A percentile compares a stretch with the other conserved stretches of the same genome.
Evolutionary conservation across 1,140 invertebrate genomes (phyloP).

Genomic region (Drosophila oshimai): DNA sequence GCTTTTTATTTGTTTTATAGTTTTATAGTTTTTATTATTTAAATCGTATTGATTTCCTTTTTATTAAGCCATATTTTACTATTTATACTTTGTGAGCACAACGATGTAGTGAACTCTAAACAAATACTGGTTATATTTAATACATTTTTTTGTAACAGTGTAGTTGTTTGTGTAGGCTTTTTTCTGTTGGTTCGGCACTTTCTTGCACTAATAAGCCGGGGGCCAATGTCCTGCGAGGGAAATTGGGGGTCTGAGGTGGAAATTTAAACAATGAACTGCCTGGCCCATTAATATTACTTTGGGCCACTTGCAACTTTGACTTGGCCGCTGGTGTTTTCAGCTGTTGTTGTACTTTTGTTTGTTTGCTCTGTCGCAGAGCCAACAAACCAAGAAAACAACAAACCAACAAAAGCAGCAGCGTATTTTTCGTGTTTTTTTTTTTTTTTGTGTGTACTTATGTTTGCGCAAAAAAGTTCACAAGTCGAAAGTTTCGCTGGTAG

Average conservation of each 20-base stretch:
- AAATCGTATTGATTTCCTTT: too few relatives aligned
- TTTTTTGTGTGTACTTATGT: conserved; percentile 5
- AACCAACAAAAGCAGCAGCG: background rate
- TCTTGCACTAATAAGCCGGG: conserved; percentile 59
- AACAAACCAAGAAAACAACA: conserved; percentile 7
- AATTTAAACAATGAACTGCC: conserved; percentile 78
- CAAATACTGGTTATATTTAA: too few relatives aligned
- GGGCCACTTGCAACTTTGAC: conserved; percentile 69
- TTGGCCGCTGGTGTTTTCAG: conserved; percentile 35
- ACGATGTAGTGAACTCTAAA: too few relatives aligned
- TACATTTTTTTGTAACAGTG: conserved; percentile 2
- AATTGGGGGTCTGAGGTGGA: conserved; percentile 8
- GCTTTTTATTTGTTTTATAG: too few relatives aligned
- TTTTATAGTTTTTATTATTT: too few relatives aligned
- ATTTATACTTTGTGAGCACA: too few relatives aligned
- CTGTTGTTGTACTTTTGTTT: conserved; percentile 21
- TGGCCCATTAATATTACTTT: conserved; percentile 76
- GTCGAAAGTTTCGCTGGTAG: background rate
- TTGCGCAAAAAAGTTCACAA: conserved; percentile 14
- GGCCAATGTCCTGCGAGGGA: background rate
- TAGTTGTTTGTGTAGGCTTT: conserved; percentile 34
- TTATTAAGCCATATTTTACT: too few relatives aligned
- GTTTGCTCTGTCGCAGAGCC: conserved; percentile 32
- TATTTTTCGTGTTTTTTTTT: background rate
- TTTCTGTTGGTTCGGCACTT: conserved; percentile 34